Evolutionary conservation across 2,113 vertebrate genomes (phyloP).

Genomic region (Bolborhynchus lineola): DNA sequence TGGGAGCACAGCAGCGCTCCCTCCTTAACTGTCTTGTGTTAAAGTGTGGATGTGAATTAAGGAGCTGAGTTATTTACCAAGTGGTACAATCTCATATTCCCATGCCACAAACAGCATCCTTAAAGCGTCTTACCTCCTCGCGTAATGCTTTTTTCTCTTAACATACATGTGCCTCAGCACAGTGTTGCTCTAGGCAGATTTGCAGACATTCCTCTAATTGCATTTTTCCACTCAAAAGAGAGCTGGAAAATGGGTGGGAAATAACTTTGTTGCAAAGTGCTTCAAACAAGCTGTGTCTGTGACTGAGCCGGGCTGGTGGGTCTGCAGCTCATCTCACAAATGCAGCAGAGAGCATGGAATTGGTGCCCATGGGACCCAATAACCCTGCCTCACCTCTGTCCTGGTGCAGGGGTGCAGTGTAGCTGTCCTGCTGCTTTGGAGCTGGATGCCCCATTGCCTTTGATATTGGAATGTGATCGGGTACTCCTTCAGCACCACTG

Average conservation of each 20-base stretch:
- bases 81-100: neutral
- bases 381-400: neutral
- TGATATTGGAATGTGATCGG: rapidly evolving
- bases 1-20: neutral
- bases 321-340: neutral
- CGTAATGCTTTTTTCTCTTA: neutral
- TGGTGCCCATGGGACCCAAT: rapidly evolving
- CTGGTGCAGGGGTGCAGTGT: too few species aligned
- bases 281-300: neutral
- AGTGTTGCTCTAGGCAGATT: neutral
- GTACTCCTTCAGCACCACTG: rapidly evolving
- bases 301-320: neutral
- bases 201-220: neutral
- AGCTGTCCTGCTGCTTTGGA: neutral
- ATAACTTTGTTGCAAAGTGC: neutral
- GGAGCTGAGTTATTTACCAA: neutral
- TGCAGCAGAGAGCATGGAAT: neutral
- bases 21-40: rapidly evolving
- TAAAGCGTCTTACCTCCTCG: neutral
- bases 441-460: neutral
- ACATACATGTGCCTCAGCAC: neutral
- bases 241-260: neutral
- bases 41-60: neutral
- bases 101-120: neutral
- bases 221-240: neutral